Evolutionary conservation across 2,113 vertebrate genomes (phyloP).

Genomic region (Nothoprocta perdicaria): DNA sequence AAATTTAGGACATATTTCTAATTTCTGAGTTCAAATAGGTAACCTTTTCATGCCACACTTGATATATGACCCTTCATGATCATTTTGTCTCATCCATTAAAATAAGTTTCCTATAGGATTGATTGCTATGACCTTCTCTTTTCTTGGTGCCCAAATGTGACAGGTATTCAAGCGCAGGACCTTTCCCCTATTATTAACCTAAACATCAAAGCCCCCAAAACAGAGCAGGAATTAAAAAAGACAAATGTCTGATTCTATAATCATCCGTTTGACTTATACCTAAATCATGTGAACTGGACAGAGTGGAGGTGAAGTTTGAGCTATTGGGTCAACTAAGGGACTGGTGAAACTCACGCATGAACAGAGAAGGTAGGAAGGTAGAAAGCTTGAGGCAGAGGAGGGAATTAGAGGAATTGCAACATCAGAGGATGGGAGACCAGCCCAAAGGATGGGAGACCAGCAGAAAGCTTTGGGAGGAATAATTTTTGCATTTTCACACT

Average conservation of each 20-base stretch:
- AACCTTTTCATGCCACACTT: neutral
- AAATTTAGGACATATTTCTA: neutral
- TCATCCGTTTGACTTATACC: neutral
- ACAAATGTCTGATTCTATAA: neutral
- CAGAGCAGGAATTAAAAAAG: neutral
- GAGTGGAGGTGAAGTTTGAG: neutral
- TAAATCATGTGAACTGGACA: neutral
- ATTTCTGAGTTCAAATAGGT: neutral
- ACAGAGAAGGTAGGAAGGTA: neutral
- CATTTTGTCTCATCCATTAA: neutral
- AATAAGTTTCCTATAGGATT: neutral
- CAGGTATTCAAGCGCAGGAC: neutral
- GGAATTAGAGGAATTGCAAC: neutral
- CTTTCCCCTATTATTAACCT: neutral
- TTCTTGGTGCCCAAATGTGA: neutral
- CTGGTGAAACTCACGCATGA: neutral
- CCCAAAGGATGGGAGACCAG: neutral
- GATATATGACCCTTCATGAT: neutral
- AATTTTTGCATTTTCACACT: neutral
- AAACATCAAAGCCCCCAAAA: neutral
- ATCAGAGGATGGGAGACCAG: neutral
- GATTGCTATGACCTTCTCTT: neutral
- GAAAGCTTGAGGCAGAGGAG: neutral
- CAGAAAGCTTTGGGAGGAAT: neutral
- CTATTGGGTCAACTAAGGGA: neutral